Evolutionary conservation across 2,113 vertebrate genomes (phyloP).

Genomic region (Cinclus cinclus): DNA sequence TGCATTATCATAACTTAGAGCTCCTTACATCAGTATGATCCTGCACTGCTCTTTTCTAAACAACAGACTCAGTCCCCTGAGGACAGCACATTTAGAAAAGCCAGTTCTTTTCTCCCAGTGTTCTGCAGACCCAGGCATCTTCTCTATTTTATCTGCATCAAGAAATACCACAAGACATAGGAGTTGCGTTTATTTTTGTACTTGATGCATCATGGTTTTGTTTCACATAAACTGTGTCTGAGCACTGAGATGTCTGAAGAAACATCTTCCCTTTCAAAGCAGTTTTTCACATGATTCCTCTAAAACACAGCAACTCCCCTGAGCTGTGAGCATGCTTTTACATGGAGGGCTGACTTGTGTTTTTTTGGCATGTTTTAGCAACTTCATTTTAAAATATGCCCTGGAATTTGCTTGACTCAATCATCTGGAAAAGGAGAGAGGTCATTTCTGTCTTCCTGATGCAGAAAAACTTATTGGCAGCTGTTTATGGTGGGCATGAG

Average conservation of each 20-base stretch:
- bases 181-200: conserved; percentile 3
- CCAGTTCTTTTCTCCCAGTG: neutral
- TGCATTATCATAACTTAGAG: conserved; percentile 4
- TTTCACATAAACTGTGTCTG: neutral
- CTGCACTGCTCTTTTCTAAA: conserved; percentile 22
- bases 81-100: conserved; percentile 34
- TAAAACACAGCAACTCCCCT: neutral
- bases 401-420: neutral
- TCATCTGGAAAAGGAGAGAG: neutral
- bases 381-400: neutral
- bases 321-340: neutral
- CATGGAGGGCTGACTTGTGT: neutral
- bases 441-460: neutral
- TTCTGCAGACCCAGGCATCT: neutral
- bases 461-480: neutral
- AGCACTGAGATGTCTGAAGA: neutral
- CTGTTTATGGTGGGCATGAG: neutral
- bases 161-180: neutral
- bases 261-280: neutral
- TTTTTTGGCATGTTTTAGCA: neutral
- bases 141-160: neutral
- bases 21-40: conserved; percentile 30
- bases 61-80: neutral
- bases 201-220: neutral
- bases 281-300: neutral